These are phyloP conservation scores for Mactra quadrangularis DNA, from an alignment of 1,140 invertebrate genomes.

Conservation along the genomic window DNA sequence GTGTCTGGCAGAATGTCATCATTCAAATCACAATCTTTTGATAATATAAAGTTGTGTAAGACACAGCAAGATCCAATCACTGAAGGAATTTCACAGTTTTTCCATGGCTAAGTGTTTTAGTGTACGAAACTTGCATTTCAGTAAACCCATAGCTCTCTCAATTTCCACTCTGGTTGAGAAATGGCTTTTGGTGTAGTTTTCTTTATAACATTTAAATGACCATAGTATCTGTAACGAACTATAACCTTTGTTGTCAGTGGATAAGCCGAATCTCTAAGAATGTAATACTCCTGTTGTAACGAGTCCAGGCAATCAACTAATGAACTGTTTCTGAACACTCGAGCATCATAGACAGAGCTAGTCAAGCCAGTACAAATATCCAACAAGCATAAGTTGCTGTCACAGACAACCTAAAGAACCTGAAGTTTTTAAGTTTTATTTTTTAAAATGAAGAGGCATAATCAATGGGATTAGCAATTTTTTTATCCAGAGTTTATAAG, in stretches of 20 bases:
- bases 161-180: slow-evolving; percentile 8
- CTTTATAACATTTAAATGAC: neutral
- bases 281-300: neutral
- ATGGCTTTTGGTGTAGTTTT: slow-evolving; percentile 2
- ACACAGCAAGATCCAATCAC: slow-evolving; percentile 28
- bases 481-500: no score
- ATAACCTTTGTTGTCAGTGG: neutral
- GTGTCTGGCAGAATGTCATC: neutral
- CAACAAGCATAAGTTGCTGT: slow-evolving; percentile 10
- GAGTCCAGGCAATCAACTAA: neutral
- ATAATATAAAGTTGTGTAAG: slow-evolving; percentile 39
- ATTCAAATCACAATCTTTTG: neutral
- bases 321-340: slow-evolving; percentile 23
- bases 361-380: slow-evolving; percentile 12
- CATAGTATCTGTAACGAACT: neutral
- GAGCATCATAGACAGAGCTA: slow-evolving; percentile 22
- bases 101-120: slow-evolving; percentile 24
- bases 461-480: no score
- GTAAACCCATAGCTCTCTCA: slow-evolving; percentile 30
- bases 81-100: neutral
- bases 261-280: neutral
- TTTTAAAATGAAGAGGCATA: no score
- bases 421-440: no score
- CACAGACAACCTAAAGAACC: slow-evolving; percentile 20
- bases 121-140: slow-evolving; percentile 37